Percentiles rank a stretch among this genome's conserved stretches.
phyloP scores from a whole-genome alignment of 1,140 invertebrate genomes.

The Lasaia peninsularis region DNA sequence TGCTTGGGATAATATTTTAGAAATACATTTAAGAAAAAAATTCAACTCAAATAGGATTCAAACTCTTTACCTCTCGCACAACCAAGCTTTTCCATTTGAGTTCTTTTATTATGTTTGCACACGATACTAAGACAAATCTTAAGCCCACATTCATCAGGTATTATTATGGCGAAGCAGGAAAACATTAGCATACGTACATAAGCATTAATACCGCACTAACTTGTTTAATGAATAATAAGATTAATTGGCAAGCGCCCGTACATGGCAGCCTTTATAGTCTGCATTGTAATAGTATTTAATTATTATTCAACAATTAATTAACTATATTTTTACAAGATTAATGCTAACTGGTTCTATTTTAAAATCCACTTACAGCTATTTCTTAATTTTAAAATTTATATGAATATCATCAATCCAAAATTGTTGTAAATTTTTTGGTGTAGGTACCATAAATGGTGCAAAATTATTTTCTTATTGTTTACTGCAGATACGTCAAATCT shows the following conservation, averaged over 20 bases:
- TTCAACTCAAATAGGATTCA: no score
- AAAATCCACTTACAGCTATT: no score
- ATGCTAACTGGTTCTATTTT: neutral
- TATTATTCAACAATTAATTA: constrained; percentile 4
- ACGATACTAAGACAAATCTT: constrained; percentile 21
- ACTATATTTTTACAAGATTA: neutral
- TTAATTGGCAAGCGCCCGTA: constrained; percentile 2
- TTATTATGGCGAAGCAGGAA: constrained; percentile 28
- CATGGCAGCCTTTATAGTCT: neutral
- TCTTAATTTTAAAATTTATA: no score
- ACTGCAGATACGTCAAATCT: no score
- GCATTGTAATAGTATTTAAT: neutral
- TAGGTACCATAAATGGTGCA: no score
- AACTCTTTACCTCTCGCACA: neutral
- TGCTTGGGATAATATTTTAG: no score
- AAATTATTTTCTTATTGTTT: no score
- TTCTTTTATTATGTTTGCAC: constrained; percentile 20
- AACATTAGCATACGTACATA: constrained; percentile 20
- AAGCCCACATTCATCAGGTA: constrained; percentile 18
- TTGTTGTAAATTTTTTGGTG: no score
- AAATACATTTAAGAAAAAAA: no score
- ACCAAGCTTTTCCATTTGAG: neutral
- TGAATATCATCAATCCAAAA: no score
- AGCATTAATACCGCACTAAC: constrained; percentile 5
- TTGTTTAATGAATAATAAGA: constrained; percentile 12